Evolutionary conservation across 2,113 vertebrate genomes (phyloP), one percentile per base, ranked within the genome.

Genomic region (Petromus typicus): DNA sequence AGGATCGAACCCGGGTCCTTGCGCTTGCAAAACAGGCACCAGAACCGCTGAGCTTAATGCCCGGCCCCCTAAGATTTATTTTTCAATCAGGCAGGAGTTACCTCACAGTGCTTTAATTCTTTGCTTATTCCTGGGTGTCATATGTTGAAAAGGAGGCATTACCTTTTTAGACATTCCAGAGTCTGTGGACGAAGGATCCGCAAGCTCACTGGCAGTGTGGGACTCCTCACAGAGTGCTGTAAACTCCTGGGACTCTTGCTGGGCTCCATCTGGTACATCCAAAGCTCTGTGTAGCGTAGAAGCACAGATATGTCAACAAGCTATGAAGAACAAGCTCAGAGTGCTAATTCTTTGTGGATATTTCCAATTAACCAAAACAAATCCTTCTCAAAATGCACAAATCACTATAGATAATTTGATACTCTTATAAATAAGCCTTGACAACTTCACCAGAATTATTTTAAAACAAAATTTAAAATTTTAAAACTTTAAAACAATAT

Each of bases 101-200:
- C 54, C 54, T 89, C 43, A 78, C 3, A 66, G 14, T 63, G 45
- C 12, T 81, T 89, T 79, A 95, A 43, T 43, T 76, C 57, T 67
- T 79, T 45, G 34, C 37, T 90, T 75, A 86, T 85, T 83, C 45
- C 18, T 14, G 23, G 12, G 30, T 48, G 45, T 5, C 63, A 95
- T 84, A 80, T 64, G 51, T 37, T 45, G 6, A 61, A 97, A 91
- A 76, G n/a, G 8, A 92, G 92, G 7, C 30, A 69, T 97, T 98
- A 98, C 98, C 98, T 98, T 98, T 96, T 81, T 97, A 61, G 94
- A 63, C 30, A 93, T 63, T 37, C 57, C 22, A 22, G 92, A 82
- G 12, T 97, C 96, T 54, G 71, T 5, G 81, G 93, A 12, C 4
- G 61, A 90, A 86, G 97, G 69, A 23, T 45, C 23, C n/a, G 82